Base-by-base conservation (phyloP, 2,797 vertebrate genomes). In the Rhynchonycteris naso region DNA sequence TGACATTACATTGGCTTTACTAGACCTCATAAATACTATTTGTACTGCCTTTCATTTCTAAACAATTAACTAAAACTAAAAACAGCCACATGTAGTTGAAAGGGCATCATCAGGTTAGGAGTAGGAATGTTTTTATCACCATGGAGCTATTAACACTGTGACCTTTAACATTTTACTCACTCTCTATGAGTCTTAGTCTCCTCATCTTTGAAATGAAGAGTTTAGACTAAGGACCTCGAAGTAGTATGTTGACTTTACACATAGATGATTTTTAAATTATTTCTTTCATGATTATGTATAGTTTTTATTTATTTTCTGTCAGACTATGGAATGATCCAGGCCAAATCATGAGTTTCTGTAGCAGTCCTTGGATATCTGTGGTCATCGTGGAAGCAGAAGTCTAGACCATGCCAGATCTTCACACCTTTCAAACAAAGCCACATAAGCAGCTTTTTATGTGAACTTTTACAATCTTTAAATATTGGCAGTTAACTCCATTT, bases 341-440 rank as follows among this genome's bases (percentile, higher is more conserved):
- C n/a, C 16, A 61, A 75, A 26, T 79, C 24, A 3, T 43, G 33
- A 56, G 33, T 75, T 84, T 86, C 54, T 50, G 1, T 91, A 84
- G 65, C 54, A 56, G 47, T 71, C 33, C 6, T 63, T 88, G 35
- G n/a, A 50, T 59, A 54, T 76, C 63, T 71, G 43, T 19, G 4
- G n/a, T 87, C 30, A 43, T 43, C 1, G 0, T 63, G 9, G 33
- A 21, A 47, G 21, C 35, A 54, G 26, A 87, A 30, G 13, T 89
- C 28, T 87, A 66, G 35, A 58, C 15, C 13, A 83, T 13, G 26
- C 21, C 74, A 30, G 7, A 2, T 58, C 14, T 76, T 81, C 59
- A 90, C 76, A 78, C n/a, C 68, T 95, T 78, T 66, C 35, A 81
- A 72, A 79, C n/a, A n/a, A 91, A 92, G n/a, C 63, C 43, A 24